Evolutionary conservation across 2,888 invertebrate genomes (phyloP).

Genomic region (Sarcophaga rosellei): DNA sequence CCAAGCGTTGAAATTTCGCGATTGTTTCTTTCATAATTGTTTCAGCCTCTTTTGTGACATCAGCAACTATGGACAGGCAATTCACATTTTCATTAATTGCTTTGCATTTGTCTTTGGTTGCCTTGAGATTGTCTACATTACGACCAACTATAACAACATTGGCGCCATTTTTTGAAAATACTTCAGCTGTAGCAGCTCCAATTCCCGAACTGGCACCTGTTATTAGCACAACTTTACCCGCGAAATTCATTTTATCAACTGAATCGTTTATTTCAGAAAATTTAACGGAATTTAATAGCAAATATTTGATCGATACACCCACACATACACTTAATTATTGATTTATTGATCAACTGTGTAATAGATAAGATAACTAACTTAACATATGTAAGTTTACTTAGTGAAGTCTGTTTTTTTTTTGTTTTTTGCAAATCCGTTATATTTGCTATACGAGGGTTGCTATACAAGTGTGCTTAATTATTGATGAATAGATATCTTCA

Average conservation of each 20-base stretch:
- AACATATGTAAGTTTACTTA: neutral
- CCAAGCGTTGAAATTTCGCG: constrained; percentile 85
- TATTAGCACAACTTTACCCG: constrained; percentile 82
- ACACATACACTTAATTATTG: neutral
- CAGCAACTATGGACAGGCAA: constrained; percentile 83
- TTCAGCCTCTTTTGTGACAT: constrained; percentile 85
- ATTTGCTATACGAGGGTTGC: neutral
- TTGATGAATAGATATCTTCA: neutral
- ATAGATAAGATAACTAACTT: neutral
- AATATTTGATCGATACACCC: neutral
- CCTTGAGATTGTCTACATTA: constrained; percentile 86
- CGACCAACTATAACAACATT: constrained; percentile 86
- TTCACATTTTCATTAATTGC: constrained; percentile 80
- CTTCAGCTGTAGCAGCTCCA: constrained; percentile 86
- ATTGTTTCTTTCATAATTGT: constrained; percentile 86
- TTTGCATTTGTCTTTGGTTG: constrained; percentile 83
- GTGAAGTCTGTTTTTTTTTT: neutral
- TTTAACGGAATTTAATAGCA: neutral
- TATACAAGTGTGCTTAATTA: neutral
- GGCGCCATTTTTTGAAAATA: constrained; percentile 85
- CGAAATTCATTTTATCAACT: constrained; percentile 75
- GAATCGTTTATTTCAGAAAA: neutral
- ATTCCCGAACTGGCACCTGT: constrained; percentile 90
- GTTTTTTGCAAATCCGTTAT: neutral
- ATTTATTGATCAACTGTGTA: neutral